phyloP scores from a whole-genome alignment of 1,140 invertebrate genomes.

The Cotesia vestalis region DNA sequence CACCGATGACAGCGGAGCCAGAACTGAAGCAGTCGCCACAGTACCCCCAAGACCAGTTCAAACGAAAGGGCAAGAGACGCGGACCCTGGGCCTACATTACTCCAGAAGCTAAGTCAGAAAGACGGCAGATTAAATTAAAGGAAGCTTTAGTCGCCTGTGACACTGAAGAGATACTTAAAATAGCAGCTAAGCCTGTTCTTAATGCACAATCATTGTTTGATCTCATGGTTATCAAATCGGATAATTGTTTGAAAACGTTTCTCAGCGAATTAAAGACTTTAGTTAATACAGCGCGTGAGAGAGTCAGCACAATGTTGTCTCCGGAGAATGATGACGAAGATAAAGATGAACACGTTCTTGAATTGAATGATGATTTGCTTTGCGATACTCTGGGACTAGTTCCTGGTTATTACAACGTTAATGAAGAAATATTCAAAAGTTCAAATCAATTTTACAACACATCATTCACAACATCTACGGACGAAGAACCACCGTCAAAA shows the following conservation, averaged over 20 bases:
- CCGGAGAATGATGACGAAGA: slow-evolving; percentile 41
- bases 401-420: slow-evolving; percentile 54
- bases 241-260: slow-evolving; percentile 54
- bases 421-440: slow-evolving; percentile 42
- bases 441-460: slow-evolving; percentile 27
- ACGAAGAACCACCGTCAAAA: slow-evolving; percentile 49
- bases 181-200: slow-evolving; percentile 60
- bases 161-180: slow-evolving; percentile 57
- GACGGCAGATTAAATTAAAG: slow-evolving; percentile 65
- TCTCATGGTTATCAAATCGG: slow-evolving; percentile 57
- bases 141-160: slow-evolving; percentile 65
- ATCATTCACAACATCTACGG: neutral
- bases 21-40: slow-evolving; percentile 50
- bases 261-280: slow-evolving; percentile 54
- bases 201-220: slow-evolving; percentile 58
- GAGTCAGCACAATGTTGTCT: slow-evolving; percentile 47
- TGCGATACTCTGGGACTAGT: slow-evolving; percentile 52
- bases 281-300: slow-evolving; percentile 51
- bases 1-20: slow-evolving; percentile 52
- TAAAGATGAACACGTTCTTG: slow-evolving; percentile 45
- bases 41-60: slow-evolving; percentile 51
- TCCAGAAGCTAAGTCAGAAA: slow-evolving; percentile 62
- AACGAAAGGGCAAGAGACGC: slow-evolving; percentile 60
- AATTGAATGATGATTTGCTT: slow-evolving; percentile 50
- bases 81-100: slow-evolving; percentile 62